These are phyloP conservation scores for Drosophila paranaensis DNA, from an alignment of 2,888 invertebrate species.

Conservation along the genomic window DNA sequence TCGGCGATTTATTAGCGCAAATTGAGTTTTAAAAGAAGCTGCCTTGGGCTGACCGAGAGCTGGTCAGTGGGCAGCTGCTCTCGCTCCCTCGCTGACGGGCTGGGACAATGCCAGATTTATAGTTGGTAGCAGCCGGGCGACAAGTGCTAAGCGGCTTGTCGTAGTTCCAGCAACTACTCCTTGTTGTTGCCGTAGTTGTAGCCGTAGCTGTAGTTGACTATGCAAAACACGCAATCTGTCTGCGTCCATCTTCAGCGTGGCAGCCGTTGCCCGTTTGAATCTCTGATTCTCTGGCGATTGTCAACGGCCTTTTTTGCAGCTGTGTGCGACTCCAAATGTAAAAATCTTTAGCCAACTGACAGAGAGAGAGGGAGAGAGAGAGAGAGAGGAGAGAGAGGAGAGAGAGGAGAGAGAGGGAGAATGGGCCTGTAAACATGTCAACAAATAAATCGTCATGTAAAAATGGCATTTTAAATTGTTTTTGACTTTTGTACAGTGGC, in stretches of 20 bases:
- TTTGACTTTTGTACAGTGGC: conserved; percentile 79
- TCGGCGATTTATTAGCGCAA: conserved; percentile 84
- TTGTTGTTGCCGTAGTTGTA: conserved; percentile 27
- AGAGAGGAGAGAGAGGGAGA: conserved; percentile 3
- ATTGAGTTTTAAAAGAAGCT: conserved; percentile 83
- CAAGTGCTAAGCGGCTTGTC: conserved; percentile 51
- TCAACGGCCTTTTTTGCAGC: conserved; percentile 44
- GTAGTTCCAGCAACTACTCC: conserved; percentile 28
- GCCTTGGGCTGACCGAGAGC: conserved; percentile 27
- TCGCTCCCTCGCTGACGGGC: not conserved
- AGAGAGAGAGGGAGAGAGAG: not conserved
- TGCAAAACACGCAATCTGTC: conserved; percentile 74
- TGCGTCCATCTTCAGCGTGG: conserved; percentile 61
- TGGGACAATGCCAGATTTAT: conserved; percentile 47
- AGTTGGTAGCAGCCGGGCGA: conserved; percentile 49
- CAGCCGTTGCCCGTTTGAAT: conserved; percentile 29
- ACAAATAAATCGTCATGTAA: conserved; percentile 82
- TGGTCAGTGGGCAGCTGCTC: conserved; percentile 41
- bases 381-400: too few species aligned
- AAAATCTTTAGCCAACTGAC: conserved; percentile 40
- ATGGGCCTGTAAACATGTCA: conserved; percentile 70
- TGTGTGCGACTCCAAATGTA: conserved; percentile 49
- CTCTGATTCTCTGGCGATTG: conserved; percentile 46
- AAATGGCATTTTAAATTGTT: conserved; percentile 83
- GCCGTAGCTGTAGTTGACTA: conserved; percentile 49